Percentiles rank a stretch among this genome's conserved stretches.
Evolutionary conservation across 1,140 invertebrate species (phyloP).

Genomic region (Bombyx mandarina): DNA sequence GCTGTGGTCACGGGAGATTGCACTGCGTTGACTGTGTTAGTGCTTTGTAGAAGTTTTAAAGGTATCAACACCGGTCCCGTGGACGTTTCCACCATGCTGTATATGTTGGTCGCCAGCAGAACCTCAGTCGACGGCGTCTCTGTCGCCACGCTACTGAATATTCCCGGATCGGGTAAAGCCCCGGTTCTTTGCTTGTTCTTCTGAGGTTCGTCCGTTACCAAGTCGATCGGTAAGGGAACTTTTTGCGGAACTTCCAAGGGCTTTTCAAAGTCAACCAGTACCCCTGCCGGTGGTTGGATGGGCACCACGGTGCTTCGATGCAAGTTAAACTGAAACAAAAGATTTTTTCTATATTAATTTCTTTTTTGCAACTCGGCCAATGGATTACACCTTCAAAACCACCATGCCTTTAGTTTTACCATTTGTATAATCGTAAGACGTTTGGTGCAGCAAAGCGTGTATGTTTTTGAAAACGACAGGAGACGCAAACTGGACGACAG

Average conservation of each 20-base stretch:
- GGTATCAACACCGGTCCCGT: conserved; percentile 24
- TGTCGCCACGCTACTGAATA: conserved; percentile 2
- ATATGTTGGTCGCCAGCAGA: conserved; percentile 14
- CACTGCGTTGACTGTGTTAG: conserved; percentile 22
- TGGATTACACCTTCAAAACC: no score
- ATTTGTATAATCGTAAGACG: no score
- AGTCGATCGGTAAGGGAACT: conserved; percentile 31
- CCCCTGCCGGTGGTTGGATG: conserved; percentile 5
- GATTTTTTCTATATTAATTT: no score
- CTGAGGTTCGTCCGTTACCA: conserved; percentile 9
- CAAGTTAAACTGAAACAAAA: background rate
- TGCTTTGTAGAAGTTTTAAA: conserved; percentile 11
- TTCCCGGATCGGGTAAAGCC: background rate
- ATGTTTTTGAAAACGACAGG: no score
- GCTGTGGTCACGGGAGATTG: conserved; percentile 18
- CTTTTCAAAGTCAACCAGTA: conserved; percentile 13
- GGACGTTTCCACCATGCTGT: conserved; percentile 21
- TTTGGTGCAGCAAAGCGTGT: no score
- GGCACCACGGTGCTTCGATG: background rate
- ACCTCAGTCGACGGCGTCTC: conserved; percentile 7
- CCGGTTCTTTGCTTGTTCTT: no score
- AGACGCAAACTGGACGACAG: no score
- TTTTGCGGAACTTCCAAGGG: conserved; percentile 14
- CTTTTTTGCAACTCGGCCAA: no score
- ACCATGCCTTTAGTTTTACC: no score